A percentile compares a stretch with the other conserved stretches of the same genome.
Conservation (phyloP, 1,140 invertebrate species). For the Diachasma alloeum region DNA sequence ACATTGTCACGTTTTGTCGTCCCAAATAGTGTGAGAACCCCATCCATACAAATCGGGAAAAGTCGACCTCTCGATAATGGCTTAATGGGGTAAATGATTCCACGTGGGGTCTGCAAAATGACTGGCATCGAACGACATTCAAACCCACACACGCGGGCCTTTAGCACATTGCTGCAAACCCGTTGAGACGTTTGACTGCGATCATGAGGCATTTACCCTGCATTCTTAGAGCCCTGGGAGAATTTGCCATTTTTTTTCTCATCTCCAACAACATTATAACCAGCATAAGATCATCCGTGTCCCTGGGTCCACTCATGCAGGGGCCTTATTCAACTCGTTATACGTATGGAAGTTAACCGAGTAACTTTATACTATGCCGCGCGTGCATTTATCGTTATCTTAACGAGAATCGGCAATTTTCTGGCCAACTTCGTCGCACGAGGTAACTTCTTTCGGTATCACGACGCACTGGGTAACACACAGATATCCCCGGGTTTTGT, state of each 20-base stretch:
- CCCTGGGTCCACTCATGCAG: not conserved
- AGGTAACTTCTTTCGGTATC: slow-evolving; percentile 23
- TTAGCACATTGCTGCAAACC: not conserved
- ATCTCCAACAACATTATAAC: not conserved
- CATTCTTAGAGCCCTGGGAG: not conserved
- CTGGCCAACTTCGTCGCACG: slow-evolving; percentile 36
- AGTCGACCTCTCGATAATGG: slow-evolving; percentile 26
- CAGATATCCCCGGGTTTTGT: not conserved
- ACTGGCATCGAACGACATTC: slow-evolving; percentile 29
- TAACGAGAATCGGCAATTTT: slow-evolving; percentile 45
- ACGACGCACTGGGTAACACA: not conserved
- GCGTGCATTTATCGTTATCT: slow-evolving; percentile 33
- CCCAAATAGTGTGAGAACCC: not conserved
- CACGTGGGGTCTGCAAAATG: slow-evolving; percentile 22
- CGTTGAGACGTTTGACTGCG: slow-evolving; percentile 9
- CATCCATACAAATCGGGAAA: not conserved
- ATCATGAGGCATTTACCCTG: slow-evolving; percentile 20
- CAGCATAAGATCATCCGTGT: slow-evolving; percentile 6
- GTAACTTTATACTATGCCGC: slow-evolving; percentile 36
- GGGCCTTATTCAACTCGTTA: not conserved
- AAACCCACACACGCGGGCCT: not conserved
- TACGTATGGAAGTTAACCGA: slow-evolving; percentile 8
- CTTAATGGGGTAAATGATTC: slow-evolving; percentile 35
- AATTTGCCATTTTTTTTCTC: slow-evolving; percentile 4
- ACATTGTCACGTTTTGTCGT: not conserved